A percentile compares a stretch with the other conserved stretches of the same genome.
Conservation (phyloP, 2,113 vertebrate genomes). For the Ivindomyrus marchei region DNA sequence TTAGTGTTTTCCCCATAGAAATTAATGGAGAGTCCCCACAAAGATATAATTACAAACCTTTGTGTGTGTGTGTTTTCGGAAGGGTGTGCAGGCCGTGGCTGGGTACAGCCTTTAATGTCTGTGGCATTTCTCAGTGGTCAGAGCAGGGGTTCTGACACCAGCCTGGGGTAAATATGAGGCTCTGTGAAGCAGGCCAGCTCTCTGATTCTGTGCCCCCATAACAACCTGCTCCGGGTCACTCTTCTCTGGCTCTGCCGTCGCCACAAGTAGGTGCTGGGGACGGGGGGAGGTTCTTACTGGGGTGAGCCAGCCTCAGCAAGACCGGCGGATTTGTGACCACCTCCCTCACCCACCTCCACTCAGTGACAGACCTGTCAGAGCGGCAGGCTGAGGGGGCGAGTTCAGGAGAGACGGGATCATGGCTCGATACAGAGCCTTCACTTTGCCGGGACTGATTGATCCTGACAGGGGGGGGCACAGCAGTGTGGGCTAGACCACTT, state of each 20-base stretch:
- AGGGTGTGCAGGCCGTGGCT: constrained; percentile 8
- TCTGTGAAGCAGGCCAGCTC: neutral
- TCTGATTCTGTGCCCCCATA: neutral
- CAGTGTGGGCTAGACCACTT: constrained; percentile 64
- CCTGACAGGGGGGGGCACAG: constrained; percentile 65
- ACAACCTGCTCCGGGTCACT: neutral
- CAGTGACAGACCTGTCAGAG: neutral
- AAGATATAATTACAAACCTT: too few relatives aligned
- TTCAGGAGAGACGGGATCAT: neutral
- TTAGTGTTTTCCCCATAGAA: too few relatives aligned
- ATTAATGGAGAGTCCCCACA: too few relatives aligned
- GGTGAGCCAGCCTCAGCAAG: neutral
- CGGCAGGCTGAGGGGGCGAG: neutral
- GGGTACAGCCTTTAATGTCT: neutral
- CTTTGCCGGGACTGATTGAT: constrained; percentile 68
- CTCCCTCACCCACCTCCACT: neutral
- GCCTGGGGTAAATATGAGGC: neutral
- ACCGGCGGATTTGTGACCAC: too few relatives aligned
- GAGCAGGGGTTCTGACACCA: too few relatives aligned
- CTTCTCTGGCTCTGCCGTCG: neutral
- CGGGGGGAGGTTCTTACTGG: neutral
- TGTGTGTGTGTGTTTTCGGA: neutral
- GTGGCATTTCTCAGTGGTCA: neutral
- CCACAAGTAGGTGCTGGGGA: neutral
- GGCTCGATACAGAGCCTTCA: constrained; percentile 59